phyloP scores from a whole-genome alignment of 1,140 invertebrate species.

The Xylocopa sonorina region DNA sequence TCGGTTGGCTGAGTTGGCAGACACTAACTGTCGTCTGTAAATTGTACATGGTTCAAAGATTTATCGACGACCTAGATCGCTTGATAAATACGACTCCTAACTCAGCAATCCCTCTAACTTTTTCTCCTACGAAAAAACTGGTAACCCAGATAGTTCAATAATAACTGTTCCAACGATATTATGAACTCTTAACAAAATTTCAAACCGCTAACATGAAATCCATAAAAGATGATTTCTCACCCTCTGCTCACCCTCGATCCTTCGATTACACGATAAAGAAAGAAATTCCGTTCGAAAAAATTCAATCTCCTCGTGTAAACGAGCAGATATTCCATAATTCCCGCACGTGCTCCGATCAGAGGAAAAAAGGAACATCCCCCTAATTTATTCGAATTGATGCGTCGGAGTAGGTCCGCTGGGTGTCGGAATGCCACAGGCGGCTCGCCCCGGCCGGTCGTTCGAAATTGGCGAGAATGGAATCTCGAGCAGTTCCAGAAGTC shows the following conservation, averaged over 20 bases:
- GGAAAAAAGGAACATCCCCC: background rate
- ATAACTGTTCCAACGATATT: too few species aligned
- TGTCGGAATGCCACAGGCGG: constrained; percentile 56
- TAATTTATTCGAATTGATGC: constrained; percentile 56
- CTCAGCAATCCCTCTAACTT: background rate
- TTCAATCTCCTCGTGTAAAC: background rate
- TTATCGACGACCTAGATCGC: background rate
- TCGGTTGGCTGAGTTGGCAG: background rate
- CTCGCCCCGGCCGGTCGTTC: constrained; percentile 36
- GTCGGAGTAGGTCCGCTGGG: constrained; percentile 7
- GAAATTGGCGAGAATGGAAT: constrained; percentile 71
- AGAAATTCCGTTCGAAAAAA: background rate
- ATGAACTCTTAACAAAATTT: too few species aligned
- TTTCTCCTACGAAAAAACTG: too few species aligned
- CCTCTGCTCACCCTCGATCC: too few species aligned
- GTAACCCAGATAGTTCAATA: too few species aligned
- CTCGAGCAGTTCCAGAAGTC: constrained; percentile 64
- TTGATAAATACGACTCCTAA: background rate
- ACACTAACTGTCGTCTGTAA: background rate
- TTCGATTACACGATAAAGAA: background rate
- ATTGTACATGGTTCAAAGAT: background rate
- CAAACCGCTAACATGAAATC: too few species aligned
- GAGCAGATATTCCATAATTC: background rate
- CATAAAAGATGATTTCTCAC: too few species aligned
- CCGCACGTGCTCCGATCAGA: background rate